Base-by-base conservation (phyloP, 1,140 invertebrate genomes). In the Scaptomyza montana region DNA sequence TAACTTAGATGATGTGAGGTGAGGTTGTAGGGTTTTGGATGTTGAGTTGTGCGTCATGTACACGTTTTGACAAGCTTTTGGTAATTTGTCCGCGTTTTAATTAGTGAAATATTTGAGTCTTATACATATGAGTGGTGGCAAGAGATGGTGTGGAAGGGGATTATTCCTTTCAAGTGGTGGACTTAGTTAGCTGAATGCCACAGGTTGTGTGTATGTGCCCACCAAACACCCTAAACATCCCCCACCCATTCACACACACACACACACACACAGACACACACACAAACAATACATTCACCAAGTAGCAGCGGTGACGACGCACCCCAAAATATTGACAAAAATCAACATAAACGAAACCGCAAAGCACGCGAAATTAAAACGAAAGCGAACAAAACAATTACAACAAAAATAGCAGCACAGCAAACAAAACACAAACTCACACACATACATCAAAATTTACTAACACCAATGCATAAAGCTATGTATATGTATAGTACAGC, bases 261-360 rank as follows among this genome's bases (percentile, higher is more conserved):
- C 39, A 41, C 39, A 12, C 9, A 12, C 39, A 41, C 10, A 3
- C 12, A 16, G n/a, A 5, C 9, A 12, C 39, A 41, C 39, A 12
- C 9, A 12, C 39, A 41, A 10, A 3, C 12, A 16, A 41, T 10
- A 41, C 39, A 41, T 8, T 12, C 12, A 41, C 3, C 12, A 12
- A n/a, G 39, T n/a, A 60, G 46, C 45, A 43, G 12, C 36, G 13
- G 53, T 61, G 46, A 63, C 30, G 49, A 69, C 59, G 59, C 66
- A 50, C 41, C 66, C 66, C 51, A 47, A 62, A 69, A 60, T 55
- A 63, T 62, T 63, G 59, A 62, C 39, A 54, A 54, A 54, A 62
- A 69, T 46, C 66, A 63, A 63, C 66, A 69, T 63, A 69, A 69
- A 13, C n/a, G 53, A 61, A 62, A 39, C 57, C 57, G 41, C 66